Evolutionary conservation across 1,140 invertebrate genomes (phyloP), one percentile per base, ranked within the genome.

Genomic region (Musca domestica): DNA sequence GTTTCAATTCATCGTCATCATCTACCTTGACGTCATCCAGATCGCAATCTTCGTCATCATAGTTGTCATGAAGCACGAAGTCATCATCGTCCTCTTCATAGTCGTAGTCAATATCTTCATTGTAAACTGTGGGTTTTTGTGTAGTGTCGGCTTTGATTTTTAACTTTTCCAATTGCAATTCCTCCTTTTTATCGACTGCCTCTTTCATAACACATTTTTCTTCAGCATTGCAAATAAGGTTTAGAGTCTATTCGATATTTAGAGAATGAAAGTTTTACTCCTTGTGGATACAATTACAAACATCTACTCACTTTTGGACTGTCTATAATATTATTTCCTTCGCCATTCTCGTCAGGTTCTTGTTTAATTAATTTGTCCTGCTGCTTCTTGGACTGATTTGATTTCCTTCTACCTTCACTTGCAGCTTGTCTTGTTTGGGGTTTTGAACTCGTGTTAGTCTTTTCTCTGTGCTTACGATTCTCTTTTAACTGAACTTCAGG

Each of bases 341-440:
- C 27, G n/a, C 2, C 7, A n/a, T n/a, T n/a, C 6, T 61, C 56
- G 20, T 19, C 7, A 12, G 56, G 56, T 14, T 61, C 56, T 19
- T 61, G 56, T 20, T 61, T 61, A 19, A 61, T 30, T 12, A 19
- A n/a, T 19, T 61, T 61, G 10, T 61, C 56, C 19, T 19, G 27
- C 27, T 25, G n/a, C 9, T 41, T 61, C 19, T 61, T 61, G 17
- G n/a, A 3, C 14, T 61, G 56, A 10, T 41, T 41, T 15, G n/a
- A 17, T 61, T 41, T 61, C 19, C 14, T 41, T n/a, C 34, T 34
- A 2, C 27, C 17, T 41, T 61, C 56, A 34, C 19, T 15, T 17
- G n/a, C 2, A 34, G 2, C 3, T 19, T 34, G 25, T 41, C 56
- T 61, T 17, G 19, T 27, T 58, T 58, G 54, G 12, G 4, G 34